Conservation (phyloP, 2,888 invertebrate genomes). For the Phymatocera aterrima region DNA sequence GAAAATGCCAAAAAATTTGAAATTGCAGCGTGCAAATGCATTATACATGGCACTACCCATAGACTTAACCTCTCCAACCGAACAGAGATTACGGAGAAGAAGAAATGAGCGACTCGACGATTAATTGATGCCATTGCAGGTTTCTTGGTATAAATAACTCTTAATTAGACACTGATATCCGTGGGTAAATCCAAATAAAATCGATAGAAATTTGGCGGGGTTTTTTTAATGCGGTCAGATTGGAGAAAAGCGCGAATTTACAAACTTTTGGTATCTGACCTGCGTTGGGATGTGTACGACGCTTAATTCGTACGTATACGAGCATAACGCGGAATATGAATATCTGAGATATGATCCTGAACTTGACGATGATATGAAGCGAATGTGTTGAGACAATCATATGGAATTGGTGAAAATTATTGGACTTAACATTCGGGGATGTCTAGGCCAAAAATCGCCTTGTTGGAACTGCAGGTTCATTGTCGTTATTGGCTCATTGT, state of each 20-base stretch:
- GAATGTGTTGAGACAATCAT: background rate
- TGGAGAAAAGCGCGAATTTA: conserved; percentile 26
- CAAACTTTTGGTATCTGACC: background rate
- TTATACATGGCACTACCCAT: too few species aligned
- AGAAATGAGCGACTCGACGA: too few species aligned
- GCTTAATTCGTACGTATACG: conserved; percentile 11
- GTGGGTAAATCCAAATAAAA: background rate
- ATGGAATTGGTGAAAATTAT: conserved; percentile 11
- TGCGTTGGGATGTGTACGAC: conserved; percentile 1
- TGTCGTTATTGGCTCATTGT: background rate
- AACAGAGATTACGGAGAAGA: too few species aligned
- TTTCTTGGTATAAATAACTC: too few species aligned
- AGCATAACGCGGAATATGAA: background rate
- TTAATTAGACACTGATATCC: too few species aligned
- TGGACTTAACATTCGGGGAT: conserved; percentile 19
- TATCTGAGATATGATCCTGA: conserved; percentile 12
- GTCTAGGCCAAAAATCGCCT: conserved; percentile 15
- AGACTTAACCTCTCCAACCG: too few species aligned
- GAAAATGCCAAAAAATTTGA: too few species aligned
- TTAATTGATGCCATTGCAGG: too few species aligned
- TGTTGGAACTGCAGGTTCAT: conserved; percentile 22
- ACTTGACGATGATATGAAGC: conserved; percentile 15
- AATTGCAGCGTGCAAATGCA: too few species aligned
- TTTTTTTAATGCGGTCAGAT: conserved; percentile 7
- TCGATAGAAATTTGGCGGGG: background rate